Evolutionary conservation across 2,113 vertebrate genomes (phyloP).

Genomic region (Varanus komodoensis): DNA sequence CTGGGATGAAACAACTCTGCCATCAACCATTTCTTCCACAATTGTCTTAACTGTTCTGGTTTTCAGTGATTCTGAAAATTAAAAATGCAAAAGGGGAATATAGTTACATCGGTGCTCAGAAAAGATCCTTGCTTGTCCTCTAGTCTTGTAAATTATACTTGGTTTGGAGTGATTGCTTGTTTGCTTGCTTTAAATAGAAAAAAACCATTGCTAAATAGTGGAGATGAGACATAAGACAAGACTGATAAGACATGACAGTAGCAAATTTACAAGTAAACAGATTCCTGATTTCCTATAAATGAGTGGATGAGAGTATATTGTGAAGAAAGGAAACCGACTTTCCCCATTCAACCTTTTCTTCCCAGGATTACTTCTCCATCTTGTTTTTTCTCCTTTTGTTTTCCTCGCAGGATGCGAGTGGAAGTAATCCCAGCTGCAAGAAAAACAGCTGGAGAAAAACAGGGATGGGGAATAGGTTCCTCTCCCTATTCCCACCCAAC

Average conservation of each 20-base stretch:
- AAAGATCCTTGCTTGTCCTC: not conserved
- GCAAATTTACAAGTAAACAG: not conserved
- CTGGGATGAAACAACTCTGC: slow-evolving; percentile 67
- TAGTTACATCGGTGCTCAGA: not conserved
- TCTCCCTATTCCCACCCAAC: too few species aligned
- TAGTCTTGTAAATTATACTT: not conserved
- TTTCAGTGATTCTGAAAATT: slow-evolving; percentile 65
- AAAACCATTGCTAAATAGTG: not conserved
- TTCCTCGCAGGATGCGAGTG: too few species aligned
- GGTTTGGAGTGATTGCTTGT: not conserved
- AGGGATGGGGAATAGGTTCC: not conserved
- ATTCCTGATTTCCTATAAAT: not conserved
- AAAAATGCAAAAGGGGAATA: slow-evolving; percentile 19
- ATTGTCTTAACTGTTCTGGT: slow-evolving; percentile 68
- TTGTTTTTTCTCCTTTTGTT: not conserved
- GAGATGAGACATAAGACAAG: not conserved
- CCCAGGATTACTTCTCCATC: not conserved
- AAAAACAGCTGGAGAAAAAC: not conserved
- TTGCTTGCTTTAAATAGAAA: not conserved
- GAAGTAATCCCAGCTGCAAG: not conserved
- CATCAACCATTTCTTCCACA: slow-evolving; percentile 69
- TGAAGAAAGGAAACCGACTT: too few species aligned
- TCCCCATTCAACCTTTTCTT: not conserved
- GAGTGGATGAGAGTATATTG: not conserved
- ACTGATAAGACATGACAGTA: not conserved